Percentiles rank a stretch among this genome's conserved stretches.
These are phyloP conservation scores for Rhea americana DNA, from an alignment of 2,113 vertebrate genomes.

Conservation along the genomic window DNA sequence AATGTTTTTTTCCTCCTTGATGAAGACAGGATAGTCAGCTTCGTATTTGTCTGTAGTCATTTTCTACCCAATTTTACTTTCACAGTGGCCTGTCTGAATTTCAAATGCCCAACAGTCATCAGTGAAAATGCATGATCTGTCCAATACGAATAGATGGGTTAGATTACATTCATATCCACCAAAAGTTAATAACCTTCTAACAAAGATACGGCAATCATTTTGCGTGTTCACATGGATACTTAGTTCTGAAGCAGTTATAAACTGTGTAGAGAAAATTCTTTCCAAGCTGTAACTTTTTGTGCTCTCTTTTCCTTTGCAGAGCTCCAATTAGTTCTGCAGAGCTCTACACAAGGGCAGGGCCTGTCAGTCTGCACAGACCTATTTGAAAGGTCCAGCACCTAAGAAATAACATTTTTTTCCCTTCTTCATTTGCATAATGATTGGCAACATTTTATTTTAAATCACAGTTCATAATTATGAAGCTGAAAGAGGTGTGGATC, in stretches of 20 bases:
- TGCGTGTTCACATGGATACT: background rate
- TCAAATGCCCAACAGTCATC: background rate
- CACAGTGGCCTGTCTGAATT: constrained; percentile 1
- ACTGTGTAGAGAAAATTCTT: background rate
- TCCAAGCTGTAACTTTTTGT: background rate
- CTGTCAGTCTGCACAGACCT: constrained; percentile 21
- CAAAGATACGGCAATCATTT: constrained; percentile 1
- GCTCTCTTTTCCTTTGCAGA: background rate
- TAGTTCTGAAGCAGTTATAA: background rate
- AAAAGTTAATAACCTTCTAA: constrained; percentile 16
- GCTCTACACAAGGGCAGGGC: background rate
- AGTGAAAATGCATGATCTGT: constrained; percentile 21
- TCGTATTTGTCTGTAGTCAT: background rate
- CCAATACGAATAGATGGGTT: background rate
- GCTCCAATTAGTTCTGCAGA: background rate
- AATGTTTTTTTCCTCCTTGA: background rate
- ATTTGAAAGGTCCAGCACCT: background rate
- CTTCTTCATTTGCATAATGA: constrained; percentile 13
- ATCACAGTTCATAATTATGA: background rate
- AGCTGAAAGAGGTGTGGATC: background rate
- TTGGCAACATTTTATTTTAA: constrained; percentile 44
- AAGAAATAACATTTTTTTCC: constrained; percentile 22
- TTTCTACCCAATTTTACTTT: constrained; percentile 32
- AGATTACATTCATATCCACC: constrained; percentile 33
- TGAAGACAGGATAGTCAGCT: background rate